These are phyloP conservation scores for Pocota personata DNA, from an alignment of 2,888 invertebrate genomes.

Conservation along the genomic window DNA sequence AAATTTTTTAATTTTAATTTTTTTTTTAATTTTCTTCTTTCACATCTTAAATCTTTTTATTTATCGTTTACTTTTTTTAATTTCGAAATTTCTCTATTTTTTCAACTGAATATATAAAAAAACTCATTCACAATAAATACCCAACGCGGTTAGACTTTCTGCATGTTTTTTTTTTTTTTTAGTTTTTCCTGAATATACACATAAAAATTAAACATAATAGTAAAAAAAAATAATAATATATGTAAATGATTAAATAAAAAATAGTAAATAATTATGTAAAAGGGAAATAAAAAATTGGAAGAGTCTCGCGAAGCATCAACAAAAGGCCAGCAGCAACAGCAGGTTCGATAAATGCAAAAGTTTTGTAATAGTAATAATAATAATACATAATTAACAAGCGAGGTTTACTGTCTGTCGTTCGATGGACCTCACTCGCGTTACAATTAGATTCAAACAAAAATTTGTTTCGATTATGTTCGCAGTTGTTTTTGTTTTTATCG, in stretches of 20 bases:
- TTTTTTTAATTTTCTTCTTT: conserved; percentile 33
- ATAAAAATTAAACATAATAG: conserved; percentile 37
- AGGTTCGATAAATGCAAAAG: conserved; percentile 67
- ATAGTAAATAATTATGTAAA: conserved; percentile 8
- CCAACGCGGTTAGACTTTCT: conserved; percentile 61
- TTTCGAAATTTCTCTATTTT: conserved; percentile 63
- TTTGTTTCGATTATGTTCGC: conserved; percentile 38
- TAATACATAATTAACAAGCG: conserved; percentile 60
- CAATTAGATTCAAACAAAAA: conserved; percentile 46
- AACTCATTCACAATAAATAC: conserved; percentile 62
- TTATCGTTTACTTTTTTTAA: conserved; percentile 39
- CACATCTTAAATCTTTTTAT: conserved; percentile 45
- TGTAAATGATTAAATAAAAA: conserved; percentile 19
- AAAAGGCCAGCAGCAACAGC: conserved; percentile 63
- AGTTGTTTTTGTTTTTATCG: conserved; percentile 17
- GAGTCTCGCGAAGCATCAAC: conserved; percentile 59
- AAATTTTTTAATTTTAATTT: conserved; percentile 53
- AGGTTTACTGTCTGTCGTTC: conserved; percentile 47
- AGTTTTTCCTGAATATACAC: conserved; percentile 42
- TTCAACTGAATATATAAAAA: conserved; percentile 54
- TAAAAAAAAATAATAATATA: conserved; percentile 2
- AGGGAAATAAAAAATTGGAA: conserved; percentile 50
- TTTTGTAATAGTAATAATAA: conserved; percentile 62
- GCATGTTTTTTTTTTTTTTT: conserved; percentile 24
- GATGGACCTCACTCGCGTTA: conserved; percentile 61